phyloP scores from a whole-genome alignment of 2,113 vertebrate species.

The Halichoeres trimaculatus region DNA sequence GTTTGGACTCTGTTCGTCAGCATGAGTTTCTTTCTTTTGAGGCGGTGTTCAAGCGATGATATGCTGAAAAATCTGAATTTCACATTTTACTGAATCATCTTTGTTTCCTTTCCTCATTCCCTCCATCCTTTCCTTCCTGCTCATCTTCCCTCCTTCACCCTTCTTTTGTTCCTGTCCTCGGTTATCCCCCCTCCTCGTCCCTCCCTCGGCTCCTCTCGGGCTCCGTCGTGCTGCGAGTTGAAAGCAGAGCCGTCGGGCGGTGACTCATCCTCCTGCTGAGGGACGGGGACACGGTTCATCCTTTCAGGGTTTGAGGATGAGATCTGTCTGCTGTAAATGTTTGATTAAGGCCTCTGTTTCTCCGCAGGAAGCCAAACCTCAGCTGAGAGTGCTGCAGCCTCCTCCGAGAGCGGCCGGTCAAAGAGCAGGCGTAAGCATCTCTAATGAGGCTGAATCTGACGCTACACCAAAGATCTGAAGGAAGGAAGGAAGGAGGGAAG shows the following conservation, averaged over 20 bases:
- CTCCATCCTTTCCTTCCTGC: background rate
- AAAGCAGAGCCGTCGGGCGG: slow-evolving; percentile 6
- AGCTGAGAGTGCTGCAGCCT: background rate
- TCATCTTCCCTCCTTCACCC: background rate
- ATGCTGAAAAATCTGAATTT: too few relatives aligned
- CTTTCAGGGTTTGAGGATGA: slow-evolving; percentile 5
- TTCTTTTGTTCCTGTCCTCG: background rate
- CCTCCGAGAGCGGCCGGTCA: background rate
- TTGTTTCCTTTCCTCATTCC: too few relatives aligned
- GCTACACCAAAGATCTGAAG: too few relatives aligned
- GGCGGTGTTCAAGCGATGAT: too few relatives aligned
- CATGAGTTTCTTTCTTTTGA: too few relatives aligned
- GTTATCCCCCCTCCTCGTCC: too few relatives aligned
- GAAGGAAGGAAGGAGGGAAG: too few relatives aligned
- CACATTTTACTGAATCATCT: too few relatives aligned
- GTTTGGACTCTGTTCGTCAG: too few relatives aligned
- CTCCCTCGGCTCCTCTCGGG: background rate
- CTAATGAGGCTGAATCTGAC: background rate
- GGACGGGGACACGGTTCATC: background rate
- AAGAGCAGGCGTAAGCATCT: too few relatives aligned
- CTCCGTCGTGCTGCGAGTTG: background rate
- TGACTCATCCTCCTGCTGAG: slow-evolving; percentile 13
- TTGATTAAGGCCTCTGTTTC: background rate
- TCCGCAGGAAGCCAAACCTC: slow-evolving; percentile 1
- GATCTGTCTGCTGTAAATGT: slow-evolving; percentile 11